phyloP scores from a whole-genome alignment of 1,140 invertebrate genomes.

The Neelides sp. region DNA sequence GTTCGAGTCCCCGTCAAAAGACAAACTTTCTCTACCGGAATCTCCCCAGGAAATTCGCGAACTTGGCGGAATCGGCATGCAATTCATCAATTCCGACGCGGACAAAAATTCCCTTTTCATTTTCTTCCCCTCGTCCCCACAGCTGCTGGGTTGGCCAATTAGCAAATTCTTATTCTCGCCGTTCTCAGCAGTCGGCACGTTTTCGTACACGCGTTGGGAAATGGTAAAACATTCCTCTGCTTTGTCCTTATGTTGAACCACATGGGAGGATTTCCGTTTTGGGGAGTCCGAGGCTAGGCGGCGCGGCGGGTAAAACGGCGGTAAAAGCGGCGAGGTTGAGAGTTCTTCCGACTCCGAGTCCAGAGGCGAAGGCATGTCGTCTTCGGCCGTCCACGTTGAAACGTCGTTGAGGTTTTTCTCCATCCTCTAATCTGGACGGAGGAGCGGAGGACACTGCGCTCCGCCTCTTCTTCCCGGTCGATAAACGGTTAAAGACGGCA shows the following conservation, averaged over 20 bases:
- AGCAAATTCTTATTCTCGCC: slow-evolving; percentile 7
- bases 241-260: background rate
- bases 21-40: slow-evolving; percentile 26
- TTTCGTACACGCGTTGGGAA: slow-evolving; percentile 25
- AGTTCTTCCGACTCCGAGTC: slow-evolving; percentile 6
- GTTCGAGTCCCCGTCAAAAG: slow-evolving; percentile 28
- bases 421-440: background rate
- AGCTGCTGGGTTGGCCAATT: too few relatives aligned
- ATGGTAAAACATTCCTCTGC: slow-evolving; percentile 22
- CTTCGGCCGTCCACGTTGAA: slow-evolving; percentile 29
- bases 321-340: slow-evolving; percentile 6
- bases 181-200: slow-evolving; percentile 21
- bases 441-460: too few relatives aligned
- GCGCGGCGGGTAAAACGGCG: background rate
- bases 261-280: too few relatives aligned
- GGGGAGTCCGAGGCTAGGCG: too few relatives aligned
- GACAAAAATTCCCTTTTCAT: slow-evolving; percentile 14
- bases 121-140: slow-evolving; percentile 5
- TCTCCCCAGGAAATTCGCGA: slow-evolving; percentile 26
- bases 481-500: too few relatives aligned
- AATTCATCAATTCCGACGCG: slow-evolving; percentile 18
- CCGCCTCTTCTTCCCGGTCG: too few relatives aligned
- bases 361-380: slow-evolving; percentile 20
- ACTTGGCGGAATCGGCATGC: slow-evolving; percentile 7
- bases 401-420: slow-evolving; percentile 17